These are phyloP conservation scores for Bhutanitis thaidina DNA, from an alignment of 2,888 invertebrate genomes.

Conservation along the genomic window DNA sequence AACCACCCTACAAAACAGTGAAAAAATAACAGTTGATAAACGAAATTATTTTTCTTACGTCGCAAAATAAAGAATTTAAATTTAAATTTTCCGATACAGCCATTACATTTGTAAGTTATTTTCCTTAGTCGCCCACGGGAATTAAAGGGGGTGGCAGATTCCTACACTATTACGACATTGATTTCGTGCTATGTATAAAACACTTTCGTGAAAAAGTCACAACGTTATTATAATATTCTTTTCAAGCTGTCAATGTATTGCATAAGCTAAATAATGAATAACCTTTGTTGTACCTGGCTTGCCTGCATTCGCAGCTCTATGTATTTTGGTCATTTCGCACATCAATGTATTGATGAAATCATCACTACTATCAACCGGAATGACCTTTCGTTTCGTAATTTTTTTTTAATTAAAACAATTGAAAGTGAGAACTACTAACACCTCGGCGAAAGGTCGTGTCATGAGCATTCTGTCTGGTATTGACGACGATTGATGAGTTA, in stretches of 20 bases:
- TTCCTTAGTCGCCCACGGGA: no score
- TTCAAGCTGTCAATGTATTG: background rate
- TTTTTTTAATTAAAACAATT: slow-evolving; percentile 66
- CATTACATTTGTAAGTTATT: no score
- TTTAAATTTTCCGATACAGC: no score
- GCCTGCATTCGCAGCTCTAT: background rate
- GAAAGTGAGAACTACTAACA: slow-evolving; percentile 53
- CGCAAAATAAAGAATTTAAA: no score
- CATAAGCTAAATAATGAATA: background rate
- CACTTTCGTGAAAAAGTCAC: no score
- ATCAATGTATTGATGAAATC: slow-evolving; percentile 15
- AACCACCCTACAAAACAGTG: no score
- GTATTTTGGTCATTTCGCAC: slow-evolving; percentile 8
- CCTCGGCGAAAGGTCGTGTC: slow-evolving; percentile 50
- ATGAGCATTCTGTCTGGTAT: slow-evolving; percentile 24
- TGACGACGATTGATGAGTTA: slow-evolving; percentile 24
- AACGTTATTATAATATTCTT: background rate
- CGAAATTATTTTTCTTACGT: no score
- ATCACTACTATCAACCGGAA: slow-evolving; percentile 39
- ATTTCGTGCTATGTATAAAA: no score
- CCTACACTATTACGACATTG: no score
- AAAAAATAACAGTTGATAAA: no score
- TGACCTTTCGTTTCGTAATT: slow-evolving; percentile 57
- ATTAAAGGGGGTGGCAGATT: no score
- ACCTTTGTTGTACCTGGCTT: background rate